These are phyloP conservation scores for Tenebrio molitor DNA, from an alignment of 1,140 invertebrate genomes.

Conservation along the genomic window DNA sequence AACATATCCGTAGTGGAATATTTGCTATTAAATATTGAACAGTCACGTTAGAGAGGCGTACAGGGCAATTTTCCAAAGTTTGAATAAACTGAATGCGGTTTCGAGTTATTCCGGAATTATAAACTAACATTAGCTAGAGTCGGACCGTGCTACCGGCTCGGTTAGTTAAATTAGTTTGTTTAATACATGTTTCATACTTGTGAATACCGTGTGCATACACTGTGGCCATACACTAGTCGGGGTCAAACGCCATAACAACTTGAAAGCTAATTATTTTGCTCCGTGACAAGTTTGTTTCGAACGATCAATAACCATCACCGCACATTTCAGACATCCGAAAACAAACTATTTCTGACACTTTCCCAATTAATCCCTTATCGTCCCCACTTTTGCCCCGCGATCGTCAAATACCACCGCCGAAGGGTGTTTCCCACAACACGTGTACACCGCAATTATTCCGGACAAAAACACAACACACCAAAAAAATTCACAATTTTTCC, in stretches of 20 bases:
- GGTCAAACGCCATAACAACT: constrained; percentile 43
- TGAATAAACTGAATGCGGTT: constrained; percentile 51
- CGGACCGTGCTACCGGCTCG: constrained; percentile 42
- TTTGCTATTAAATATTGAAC: constrained; percentile 26
- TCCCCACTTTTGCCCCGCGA: background rate
- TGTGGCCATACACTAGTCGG: constrained; percentile 23
- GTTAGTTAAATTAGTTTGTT: constrained; percentile 55
- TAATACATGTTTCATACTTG: constrained; percentile 53
- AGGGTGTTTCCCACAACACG: constrained; percentile 12
- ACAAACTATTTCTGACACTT: constrained; percentile 35
- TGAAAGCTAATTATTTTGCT: constrained; percentile 40
- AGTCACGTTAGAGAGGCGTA: constrained; percentile 30
- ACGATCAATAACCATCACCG: constrained; percentile 32
- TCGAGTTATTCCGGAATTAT: constrained; percentile 53
- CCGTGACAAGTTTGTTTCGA: constrained; percentile 27
- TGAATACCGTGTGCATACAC: constrained; percentile 42
- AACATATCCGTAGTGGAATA: too few species aligned
- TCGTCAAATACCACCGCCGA: background rate
- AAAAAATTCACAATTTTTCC: constrained; percentile 14
- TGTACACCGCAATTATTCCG: too few species aligned
- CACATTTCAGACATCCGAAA: constrained; percentile 16
- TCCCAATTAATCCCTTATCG: constrained; percentile 19
- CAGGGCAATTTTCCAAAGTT: constrained; percentile 47
- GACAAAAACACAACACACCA: too few species aligned
- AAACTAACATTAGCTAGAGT: constrained; percentile 49